These are phyloP conservation scores for Ctenochaetus hawaiiensis DNA, from an alignment of 2,797 vertebrate genomes.

Conservation along the genomic window DNA sequence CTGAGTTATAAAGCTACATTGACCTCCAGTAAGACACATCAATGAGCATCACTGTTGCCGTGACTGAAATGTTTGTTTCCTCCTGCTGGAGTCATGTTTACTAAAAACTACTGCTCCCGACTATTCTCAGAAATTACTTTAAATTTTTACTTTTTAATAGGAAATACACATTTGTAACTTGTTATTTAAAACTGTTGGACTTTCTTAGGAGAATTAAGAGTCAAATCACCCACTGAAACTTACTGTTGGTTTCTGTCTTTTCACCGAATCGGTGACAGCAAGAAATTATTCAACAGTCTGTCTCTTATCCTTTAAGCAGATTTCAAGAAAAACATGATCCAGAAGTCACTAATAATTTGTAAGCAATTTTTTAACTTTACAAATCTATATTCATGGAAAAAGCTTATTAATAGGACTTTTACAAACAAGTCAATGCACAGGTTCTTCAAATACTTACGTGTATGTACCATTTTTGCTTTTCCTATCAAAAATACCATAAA, in stretches of 20 bases:
- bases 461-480: constrained; percentile 5
- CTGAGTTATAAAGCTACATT: neutral
- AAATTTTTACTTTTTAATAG: neutral
- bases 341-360: neutral
- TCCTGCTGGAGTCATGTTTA: neutral
- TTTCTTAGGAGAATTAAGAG: no score
- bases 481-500: neutral
- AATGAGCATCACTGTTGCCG: neutral
- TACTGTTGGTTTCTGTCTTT: no score
- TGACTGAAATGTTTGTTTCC: neutral
- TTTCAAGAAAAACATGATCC: neutral
- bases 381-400: neutral
- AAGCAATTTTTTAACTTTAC: neutral
- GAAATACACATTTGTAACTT: no score
- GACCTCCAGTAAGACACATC: neutral
- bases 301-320: no score
- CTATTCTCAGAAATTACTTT: neutral
- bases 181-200: no score
- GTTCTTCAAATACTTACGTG: neutral
- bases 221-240: no score
- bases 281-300: no score
- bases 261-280: no score
- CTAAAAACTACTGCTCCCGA: no score
- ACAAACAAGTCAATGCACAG: neutral
- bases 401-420: neutral